A percentile compares a stretch with the other conserved stretches of the same genome.
Conservation (phyloP, 2,797 vertebrate genomes). For the Graptemys geographica region DNA sequence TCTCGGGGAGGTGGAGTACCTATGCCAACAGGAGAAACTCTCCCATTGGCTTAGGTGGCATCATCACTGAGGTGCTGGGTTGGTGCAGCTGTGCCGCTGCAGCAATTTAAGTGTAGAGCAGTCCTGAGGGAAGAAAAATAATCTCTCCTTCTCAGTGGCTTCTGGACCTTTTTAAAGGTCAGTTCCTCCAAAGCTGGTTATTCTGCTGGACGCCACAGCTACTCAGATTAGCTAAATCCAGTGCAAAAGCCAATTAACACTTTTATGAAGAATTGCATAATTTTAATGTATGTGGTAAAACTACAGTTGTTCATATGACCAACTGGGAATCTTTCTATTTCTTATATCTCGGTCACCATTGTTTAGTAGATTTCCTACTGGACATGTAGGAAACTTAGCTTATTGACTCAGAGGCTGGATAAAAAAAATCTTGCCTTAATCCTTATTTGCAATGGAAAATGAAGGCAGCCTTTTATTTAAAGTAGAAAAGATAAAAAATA, state of each 20-base stretch:
- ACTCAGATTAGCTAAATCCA: not conserved
- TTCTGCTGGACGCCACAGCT: not conserved
- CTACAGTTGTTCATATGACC: not conserved
- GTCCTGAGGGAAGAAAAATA: not conserved
- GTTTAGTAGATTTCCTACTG: not conserved
- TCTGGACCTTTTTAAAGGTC: not conserved
- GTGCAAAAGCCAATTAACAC: not conserved
- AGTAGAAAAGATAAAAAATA: not conserved
- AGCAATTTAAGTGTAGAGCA: not conserved
- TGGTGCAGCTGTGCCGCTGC: not conserved
- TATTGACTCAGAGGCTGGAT: not conserved
- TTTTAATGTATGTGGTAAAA: not conserved
- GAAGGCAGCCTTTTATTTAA: not conserved
- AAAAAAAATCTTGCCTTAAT: not conserved
- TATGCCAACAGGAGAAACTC: not conserved
- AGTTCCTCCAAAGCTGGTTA: not conserved
- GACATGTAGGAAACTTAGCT: not conserved
- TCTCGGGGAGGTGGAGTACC: too few species aligned
- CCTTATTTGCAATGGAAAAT: not conserved
- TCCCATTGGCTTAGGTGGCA: not conserved
- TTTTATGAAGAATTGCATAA: not conserved
- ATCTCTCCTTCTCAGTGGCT: not conserved
- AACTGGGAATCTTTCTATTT: not conserved
- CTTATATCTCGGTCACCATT: not conserved
- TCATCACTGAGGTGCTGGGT: not conserved